Evolutionary conservation across 2,113 vertebrate species (phyloP).

Genomic region (Sula dactylatra): DNA sequence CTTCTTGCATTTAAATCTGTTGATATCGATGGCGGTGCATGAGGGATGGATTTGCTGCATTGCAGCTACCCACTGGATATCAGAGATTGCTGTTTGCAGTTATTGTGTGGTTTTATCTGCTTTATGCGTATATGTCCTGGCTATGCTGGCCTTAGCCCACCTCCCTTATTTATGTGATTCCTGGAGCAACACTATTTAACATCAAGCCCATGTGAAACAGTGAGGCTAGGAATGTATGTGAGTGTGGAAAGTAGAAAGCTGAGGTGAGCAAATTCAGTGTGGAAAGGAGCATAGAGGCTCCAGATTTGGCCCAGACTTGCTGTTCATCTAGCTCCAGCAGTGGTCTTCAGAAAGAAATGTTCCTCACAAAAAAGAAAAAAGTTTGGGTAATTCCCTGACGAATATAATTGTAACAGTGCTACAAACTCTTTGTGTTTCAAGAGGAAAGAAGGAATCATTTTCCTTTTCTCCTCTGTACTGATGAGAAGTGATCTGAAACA

Average conservation of each 20-base stretch:
- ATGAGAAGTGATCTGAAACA: background rate
- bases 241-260: background rate
- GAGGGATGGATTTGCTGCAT: background rate
- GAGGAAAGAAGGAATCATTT: background rate
- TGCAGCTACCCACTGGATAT: background rate
- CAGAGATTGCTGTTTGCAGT: background rate
- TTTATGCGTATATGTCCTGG: background rate
- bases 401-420: background rate
- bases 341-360: background rate
- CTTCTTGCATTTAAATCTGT: background rate
- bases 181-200: background rate
- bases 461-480: background rate
- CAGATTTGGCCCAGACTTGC: background rate
- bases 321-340: background rate
- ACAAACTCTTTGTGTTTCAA: background rate
- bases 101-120: background rate
- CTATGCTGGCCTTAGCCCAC: background rate
- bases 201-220: background rate
- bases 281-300: background rate
- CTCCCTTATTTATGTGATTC: background rate
- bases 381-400: background rate
- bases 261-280: background rate
- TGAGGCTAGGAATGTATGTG: rapidly evolving
- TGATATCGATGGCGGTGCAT: background rate
- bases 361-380: background rate